A percentile compares a stretch with the other conserved stretches of the same genome.
Conservation (phyloP, 2,113 vertebrate genomes). For the Charina bottae region DNA sequence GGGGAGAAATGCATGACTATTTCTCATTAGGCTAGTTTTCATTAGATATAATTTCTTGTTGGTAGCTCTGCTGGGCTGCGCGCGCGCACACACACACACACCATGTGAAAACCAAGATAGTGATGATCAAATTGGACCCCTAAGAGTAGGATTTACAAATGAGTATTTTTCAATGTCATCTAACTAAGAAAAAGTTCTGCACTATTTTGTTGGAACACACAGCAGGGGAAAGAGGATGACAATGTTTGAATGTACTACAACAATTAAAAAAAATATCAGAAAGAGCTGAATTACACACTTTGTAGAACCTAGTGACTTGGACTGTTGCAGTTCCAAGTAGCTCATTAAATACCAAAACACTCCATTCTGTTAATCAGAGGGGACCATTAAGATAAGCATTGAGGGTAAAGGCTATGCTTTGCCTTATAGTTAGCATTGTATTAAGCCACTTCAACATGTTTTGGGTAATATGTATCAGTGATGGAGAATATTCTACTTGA, state of each 20-base stretch:
- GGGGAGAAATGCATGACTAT: background rate
- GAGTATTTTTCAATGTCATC: background rate
- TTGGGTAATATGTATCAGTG: background rate
- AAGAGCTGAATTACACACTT: background rate
- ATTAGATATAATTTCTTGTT: conserved; percentile 5
- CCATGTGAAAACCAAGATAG: background rate
- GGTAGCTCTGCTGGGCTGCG: background rate
- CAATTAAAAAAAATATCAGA: background rate
- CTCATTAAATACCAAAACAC: background rate
- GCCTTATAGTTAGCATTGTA: background rate
- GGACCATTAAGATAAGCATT: background rate
- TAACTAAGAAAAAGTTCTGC: background rate
- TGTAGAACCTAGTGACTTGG: background rate
- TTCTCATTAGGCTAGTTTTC: conserved; percentile 1
- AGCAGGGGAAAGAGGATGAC: background rate
- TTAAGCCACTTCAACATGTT: background rate
- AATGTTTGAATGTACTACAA: background rate
- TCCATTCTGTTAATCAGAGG: background rate
- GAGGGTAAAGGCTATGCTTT: background rate
- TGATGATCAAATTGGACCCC: background rate
- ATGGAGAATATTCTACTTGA: conserved; percentile 8
- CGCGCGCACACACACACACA: background rate
- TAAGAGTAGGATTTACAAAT: background rate
- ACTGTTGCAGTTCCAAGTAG: background rate
- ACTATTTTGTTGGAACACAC: background rate